A percentile compares a stretch with the other conserved stretches of the same genome.
These are phyloP conservation scores for Epizoanthus stellaris DNA, from an alignment of 92 coral and sea anemone species.

Conservation along the genomic window DNA sequence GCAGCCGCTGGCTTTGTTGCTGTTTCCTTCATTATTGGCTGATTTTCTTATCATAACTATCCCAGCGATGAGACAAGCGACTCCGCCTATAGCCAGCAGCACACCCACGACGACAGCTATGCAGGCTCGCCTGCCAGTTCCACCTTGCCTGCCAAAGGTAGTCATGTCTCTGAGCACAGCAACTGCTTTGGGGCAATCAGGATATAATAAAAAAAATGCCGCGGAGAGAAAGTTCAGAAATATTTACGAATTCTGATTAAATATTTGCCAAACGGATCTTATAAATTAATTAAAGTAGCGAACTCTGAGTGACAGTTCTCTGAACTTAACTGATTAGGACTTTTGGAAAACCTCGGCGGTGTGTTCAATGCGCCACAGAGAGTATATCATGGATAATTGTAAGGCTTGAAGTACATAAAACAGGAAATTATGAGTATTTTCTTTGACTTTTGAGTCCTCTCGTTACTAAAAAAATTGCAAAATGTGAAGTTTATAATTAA, in stretches of 20 bases:
- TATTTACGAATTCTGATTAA: neutral
- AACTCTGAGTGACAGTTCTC: neutral
- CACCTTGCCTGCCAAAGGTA: neutral
- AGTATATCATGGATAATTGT: too few relatives aligned
- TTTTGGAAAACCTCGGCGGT: too few relatives aligned
- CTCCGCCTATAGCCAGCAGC: conserved; percentile 7
- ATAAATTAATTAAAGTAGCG: conserved; percentile 6
- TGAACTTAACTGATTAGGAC: neutral
- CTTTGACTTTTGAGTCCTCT: too few relatives aligned
- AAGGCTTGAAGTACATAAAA: too few relatives aligned
- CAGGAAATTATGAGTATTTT: too few relatives aligned
- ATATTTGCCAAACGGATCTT: neutral
- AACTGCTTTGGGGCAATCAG: neutral
- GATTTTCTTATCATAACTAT: neutral
- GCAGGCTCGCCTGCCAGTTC: conserved; percentile 6
- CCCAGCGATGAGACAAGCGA: conserved; percentile 37
- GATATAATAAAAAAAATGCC: neutral
- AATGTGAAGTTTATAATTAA: too few relatives aligned
- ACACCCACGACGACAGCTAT: conserved; percentile 1
- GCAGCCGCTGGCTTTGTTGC: neutral
- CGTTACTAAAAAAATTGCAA: too few relatives aligned
- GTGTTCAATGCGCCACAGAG: too few relatives aligned
- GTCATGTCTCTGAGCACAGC: conserved; percentile 3
- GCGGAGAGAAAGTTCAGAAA: neutral
- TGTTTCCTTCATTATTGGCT: neutral